Percentiles rank a stretch among this genome's conserved stretches.
Evolutionary conservation across 2,113 vertebrate genomes (phyloP).

Genomic region (Sinocyclocheilus anshuiensis): DNA sequence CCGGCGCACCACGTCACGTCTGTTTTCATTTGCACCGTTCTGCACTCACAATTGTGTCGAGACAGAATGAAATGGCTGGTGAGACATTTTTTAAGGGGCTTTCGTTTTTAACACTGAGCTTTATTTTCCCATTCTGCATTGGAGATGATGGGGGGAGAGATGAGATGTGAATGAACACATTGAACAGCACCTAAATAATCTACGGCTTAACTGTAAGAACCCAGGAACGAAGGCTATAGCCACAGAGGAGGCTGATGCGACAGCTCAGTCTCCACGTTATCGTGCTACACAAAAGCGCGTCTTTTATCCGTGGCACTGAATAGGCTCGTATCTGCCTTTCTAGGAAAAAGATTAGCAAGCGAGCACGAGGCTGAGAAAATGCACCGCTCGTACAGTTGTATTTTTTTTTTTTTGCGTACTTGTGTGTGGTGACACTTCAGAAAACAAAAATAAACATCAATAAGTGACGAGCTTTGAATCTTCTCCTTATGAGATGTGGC

Average conservation of each 20-base stretch:
- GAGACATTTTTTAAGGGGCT: slow-evolving; percentile 31
- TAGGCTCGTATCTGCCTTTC: slow-evolving; percentile 64
- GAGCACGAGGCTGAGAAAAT: slow-evolving; percentile 47
- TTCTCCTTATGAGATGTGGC: background rate
- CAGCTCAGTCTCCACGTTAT: slow-evolving; percentile 56
- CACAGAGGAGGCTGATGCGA: slow-evolving; percentile 50
- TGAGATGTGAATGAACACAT: slow-evolving; percentile 46
- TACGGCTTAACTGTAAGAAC: slow-evolving; percentile 57
- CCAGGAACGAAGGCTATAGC: slow-evolving; percentile 46
- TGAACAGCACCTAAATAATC: slow-evolving; percentile 55
- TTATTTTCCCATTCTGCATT: slow-evolving; percentile 17
- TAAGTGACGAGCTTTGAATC: background rate
- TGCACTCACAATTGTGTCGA: background rate
- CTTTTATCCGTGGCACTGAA: slow-evolving; percentile 60
- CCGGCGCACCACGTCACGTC: background rate
- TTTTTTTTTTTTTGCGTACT: background rate
- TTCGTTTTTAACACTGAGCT: slow-evolving; percentile 47
- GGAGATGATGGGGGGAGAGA: slow-evolving; percentile 37
- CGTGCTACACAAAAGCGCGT: slow-evolving; percentile 38
- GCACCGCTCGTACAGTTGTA: slow-evolving; percentile 3
- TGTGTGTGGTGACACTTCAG: slow-evolving; percentile 1
- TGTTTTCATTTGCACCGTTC: background rate
- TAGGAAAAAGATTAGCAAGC: slow-evolving; percentile 56
- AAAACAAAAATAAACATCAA: slow-evolving; percentile 27
- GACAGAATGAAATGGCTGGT: slow-evolving; percentile 14